Evolutionary conservation across 2,888 invertebrate species (phyloP), one percentile per base, ranked within the genome.

Genomic region (Microctonus aethiopoides): DNA sequence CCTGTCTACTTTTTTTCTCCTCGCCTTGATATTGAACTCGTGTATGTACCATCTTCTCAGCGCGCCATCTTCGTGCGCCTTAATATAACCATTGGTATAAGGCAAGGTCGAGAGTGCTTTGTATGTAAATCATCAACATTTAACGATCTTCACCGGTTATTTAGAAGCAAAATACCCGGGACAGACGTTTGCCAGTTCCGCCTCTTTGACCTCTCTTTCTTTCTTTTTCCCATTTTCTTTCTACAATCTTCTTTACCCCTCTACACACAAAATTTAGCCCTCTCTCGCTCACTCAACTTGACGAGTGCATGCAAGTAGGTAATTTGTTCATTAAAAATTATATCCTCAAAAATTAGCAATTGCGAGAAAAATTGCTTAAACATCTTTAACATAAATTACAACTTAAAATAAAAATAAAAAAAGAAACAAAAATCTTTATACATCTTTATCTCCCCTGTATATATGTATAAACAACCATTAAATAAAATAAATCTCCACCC

Each of bases 71-170:
- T 66, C 64, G 4, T 29, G 54, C 41, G 61, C 41, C 54, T 41
- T 41, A 41, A 46, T 46, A 46, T 66, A 54, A 46, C 39, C 63
- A 56, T 69, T 64, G 63, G 65, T 64, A 52, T 51, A 70, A 66
- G 64, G 65, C 56, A 51, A 71, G 72, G 66, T 73, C 29, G 16
- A 72, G 74, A 78, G 79, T 78, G 76, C 79, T 81, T 80, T 78
- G 75, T 79, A 80, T 80, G 80, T 77, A 80, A 81, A 79, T 80
- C 72, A 75, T 74, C 76, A 77, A 78, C 77, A 79, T 78, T 78
- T 77, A 76, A 77, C 77, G 76, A 78, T 79, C 74, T 75, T 76
- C 77, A 71, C 76, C 74, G 77, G 76, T 78, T 80, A 77, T 80
- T 80, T 76, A 76, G 75, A 77, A 76, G 77, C 76, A 72, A 72